Evolutionary conservation across 2,113 vertebrate genomes (phyloP).

Genomic region (Xiphorhynchus elegans): DNA sequence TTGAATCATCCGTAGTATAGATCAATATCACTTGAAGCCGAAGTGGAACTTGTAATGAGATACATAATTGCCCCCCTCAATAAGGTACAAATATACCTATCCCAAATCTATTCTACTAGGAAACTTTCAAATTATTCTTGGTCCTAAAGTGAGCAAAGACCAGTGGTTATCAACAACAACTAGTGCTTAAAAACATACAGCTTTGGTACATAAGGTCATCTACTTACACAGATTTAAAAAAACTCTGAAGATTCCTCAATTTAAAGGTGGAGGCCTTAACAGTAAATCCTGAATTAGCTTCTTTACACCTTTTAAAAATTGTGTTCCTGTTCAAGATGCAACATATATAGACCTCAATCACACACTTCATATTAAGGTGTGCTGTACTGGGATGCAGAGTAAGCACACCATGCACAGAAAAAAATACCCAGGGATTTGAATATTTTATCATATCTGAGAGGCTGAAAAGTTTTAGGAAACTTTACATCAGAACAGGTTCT

Average conservation of each 20-base stretch:
- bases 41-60: not conserved
- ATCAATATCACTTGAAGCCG: not conserved
- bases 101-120: not conserved
- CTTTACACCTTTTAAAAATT: not conserved
- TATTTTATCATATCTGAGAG: not conserved
- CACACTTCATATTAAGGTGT: not conserved
- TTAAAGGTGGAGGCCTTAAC: not conserved
- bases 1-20: not conserved
- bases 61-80: not conserved
- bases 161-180: not conserved
- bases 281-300: not conserved
- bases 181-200: not conserved
- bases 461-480: not conserved
- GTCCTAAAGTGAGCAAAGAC: not conserved
- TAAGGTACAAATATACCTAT: not conserved
- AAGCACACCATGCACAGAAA: not conserved
- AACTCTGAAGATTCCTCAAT: not conserved
- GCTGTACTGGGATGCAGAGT: not conserved
- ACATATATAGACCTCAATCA: not conserved
- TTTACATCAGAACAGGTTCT: not conserved
- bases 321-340: not conserved
- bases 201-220: not conserved
- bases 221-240: not conserved
- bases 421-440: not conserved
- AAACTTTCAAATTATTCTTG: not conserved